Evolutionary conservation across 1,140 invertebrate species (phyloP).

Genomic region (Halesus radiatus): DNA sequence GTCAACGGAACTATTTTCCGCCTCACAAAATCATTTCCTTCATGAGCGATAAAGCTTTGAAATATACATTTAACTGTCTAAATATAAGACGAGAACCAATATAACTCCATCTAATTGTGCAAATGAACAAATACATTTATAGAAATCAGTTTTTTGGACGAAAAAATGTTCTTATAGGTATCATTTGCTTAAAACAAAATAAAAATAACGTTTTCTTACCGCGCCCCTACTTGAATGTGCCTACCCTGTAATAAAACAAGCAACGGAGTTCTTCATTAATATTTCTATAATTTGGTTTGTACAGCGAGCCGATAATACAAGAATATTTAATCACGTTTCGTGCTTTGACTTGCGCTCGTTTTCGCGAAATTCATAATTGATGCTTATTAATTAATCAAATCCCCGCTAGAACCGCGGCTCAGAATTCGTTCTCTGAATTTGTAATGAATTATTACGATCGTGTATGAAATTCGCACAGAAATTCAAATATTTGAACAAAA

Average conservation of each 20-base stretch:
- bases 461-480: not conserved
- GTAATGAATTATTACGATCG: conserved; percentile 19
- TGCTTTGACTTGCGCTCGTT: conserved; percentile 49
- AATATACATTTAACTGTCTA: no score
- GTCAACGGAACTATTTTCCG: no score
- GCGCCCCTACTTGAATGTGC: not conserved
- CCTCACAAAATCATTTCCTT: no score
- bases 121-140: no score
- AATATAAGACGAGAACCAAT: no score
- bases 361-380: conserved; percentile 56
- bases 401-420: conserved; percentile 26
- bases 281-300: conserved; percentile 12
- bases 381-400: conserved; percentile 56
- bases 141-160: no score
- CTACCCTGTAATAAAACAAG: not conserved
- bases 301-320: conserved; percentile 28
- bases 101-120: no score
- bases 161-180: no score
- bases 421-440: conserved; percentile 38
- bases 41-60: no score
- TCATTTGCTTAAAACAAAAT: no score
- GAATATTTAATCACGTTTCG: conserved; percentile 53
- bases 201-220: not conserved
- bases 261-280: not conserved
- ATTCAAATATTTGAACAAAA: no score